These are phyloP conservation scores for Erebia aethiops DNA, from an alignment of 2,888 invertebrate species.

Conservation along the genomic window DNA sequence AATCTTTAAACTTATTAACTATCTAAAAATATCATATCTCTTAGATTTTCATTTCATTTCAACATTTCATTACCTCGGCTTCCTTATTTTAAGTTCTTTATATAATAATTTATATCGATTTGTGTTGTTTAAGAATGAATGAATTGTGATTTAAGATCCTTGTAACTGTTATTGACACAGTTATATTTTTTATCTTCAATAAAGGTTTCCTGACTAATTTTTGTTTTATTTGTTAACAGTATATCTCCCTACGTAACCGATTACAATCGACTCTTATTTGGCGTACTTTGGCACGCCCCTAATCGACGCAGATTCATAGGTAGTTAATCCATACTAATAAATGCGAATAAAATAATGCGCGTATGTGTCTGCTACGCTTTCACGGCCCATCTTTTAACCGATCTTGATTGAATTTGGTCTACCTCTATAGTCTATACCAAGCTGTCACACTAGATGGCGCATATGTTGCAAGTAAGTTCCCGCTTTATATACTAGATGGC, in stretches of 20 bases:
- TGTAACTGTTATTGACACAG: slow-evolving; percentile 46
- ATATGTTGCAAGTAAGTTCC: too few species aligned
- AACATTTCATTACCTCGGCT: slow-evolving; percentile 76
- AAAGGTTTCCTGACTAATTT: slow-evolving; percentile 42
- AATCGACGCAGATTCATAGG: too few species aligned
- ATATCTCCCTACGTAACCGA: background rate
- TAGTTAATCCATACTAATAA: too few species aligned
- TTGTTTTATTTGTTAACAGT: background rate
- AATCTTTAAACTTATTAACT: slow-evolving; percentile 16
- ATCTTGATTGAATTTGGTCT: too few species aligned
- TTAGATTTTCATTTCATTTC: slow-evolving; percentile 18
- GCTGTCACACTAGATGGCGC: too few species aligned
- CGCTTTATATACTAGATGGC: too few species aligned
- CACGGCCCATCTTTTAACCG: too few species aligned
- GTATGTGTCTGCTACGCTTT: too few species aligned
- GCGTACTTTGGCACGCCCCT: too few species aligned
- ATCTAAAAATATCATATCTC: slow-evolving; percentile 16
- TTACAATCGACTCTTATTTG: too few species aligned
- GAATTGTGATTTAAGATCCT: slow-evolving; percentile 54
- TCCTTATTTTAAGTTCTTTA: slow-evolving; percentile 63
- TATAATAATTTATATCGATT: slow-evolving; percentile 47
- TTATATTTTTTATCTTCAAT: slow-evolving; percentile 63
- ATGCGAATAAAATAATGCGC: too few species aligned
- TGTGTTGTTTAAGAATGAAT: slow-evolving; percentile 46
- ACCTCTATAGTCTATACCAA: too few species aligned